Conservation (phyloP, 2,888 invertebrate species). For the Drosophila hawaiiensis region DNA sequence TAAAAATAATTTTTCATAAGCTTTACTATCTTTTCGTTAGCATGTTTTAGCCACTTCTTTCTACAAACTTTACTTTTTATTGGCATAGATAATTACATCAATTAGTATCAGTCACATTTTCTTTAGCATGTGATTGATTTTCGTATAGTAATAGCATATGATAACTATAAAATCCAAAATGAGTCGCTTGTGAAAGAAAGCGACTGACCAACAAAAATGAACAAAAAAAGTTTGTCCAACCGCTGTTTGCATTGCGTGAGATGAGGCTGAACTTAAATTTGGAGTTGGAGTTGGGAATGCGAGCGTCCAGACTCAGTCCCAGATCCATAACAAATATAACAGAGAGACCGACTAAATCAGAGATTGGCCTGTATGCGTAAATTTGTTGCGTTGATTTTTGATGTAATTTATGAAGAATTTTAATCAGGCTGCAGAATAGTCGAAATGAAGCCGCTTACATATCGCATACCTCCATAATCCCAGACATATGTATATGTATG, state of each 20-base stretch:
- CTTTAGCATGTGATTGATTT: constrained; percentile 34
- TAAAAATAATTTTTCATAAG: background rate
- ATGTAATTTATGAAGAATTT: constrained; percentile 59
- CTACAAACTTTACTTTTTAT: background rate
- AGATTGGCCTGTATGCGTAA: constrained; percentile 32
- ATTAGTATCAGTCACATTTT: background rate
- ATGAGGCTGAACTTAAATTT: constrained; percentile 4
- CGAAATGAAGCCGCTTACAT: constrained; percentile 33
- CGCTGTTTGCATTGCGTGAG: constrained; percentile 36
- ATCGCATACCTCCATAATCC: background rate
- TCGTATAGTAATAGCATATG: background rate
- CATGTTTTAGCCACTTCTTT: background rate
- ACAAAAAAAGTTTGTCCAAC: constrained; percentile 38
- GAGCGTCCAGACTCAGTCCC: background rate
- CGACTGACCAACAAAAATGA: constrained; percentile 2
- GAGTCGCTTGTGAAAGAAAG: constrained; percentile 26
- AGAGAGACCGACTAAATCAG: background rate
- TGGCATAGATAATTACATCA: background rate
- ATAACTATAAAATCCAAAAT: constrained; percentile 17
- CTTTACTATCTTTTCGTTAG: background rate
- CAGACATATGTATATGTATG: background rate
- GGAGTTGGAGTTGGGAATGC: background rate
- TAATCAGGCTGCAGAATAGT: constrained; percentile 41
- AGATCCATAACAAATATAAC: background rate
- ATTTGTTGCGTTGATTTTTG: constrained; percentile 16